phyloP scores from a whole-genome alignment of 1,140 invertebrate species.

The Diploscapter pachys region DNA sequence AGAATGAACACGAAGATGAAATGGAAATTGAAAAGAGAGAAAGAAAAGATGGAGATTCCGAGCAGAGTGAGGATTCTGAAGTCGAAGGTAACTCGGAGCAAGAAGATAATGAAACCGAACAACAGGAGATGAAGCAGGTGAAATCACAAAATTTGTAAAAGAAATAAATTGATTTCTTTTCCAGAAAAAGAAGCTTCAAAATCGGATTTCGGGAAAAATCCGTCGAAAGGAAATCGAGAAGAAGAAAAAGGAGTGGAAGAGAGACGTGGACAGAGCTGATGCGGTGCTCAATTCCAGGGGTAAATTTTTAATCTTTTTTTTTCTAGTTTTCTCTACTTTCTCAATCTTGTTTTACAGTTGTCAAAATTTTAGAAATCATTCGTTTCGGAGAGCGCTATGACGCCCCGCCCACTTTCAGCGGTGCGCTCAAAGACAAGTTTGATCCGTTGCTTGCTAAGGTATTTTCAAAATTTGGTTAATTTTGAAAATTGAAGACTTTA shows the following conservation, averaged over 20 bases:
- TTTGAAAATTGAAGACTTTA: too few species aligned
- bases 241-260: constrained; percentile 1
- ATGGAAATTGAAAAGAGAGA: not conserved
- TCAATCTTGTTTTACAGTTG: too few species aligned
- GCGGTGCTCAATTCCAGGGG: constrained; percentile 11
- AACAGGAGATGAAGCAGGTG: not conserved
- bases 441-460: constrained; percentile 22
- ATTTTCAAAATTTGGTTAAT: too few species aligned
- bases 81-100: not conserved
- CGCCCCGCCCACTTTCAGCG: constrained; percentile 17
- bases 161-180: too few species aligned
- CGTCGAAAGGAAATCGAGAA: too few species aligned
- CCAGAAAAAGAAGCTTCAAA: too few species aligned
- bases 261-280: not conserved
- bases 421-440: constrained; percentile 18
- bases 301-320: not conserved
- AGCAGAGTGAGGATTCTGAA: not conserved
- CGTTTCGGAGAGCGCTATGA: constrained; percentile 29
- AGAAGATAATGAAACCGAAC: constrained; percentile 13
- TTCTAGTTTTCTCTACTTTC: not conserved
- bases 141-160: too few species aligned
- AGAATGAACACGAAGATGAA: constrained; percentile 2
- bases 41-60: not conserved
- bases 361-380: constrained; percentile 16
- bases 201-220: too few species aligned